Base-by-base conservation (phyloP, 2,888 invertebrate species). In the Pachycephus smyrnensis region DNA sequence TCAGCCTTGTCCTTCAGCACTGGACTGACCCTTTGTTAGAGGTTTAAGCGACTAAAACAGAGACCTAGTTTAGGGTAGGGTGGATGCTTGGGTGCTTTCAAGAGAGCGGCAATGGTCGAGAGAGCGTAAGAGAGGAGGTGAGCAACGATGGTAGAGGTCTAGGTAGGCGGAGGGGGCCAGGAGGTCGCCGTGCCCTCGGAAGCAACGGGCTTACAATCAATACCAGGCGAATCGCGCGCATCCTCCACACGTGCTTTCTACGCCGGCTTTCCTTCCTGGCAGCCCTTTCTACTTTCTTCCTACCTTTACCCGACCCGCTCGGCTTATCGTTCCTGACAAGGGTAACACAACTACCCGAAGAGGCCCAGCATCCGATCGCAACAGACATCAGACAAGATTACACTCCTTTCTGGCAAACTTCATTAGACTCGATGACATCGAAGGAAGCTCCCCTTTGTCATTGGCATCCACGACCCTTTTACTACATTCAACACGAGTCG, bases 171-270 rank as follows among this genome's bases (percentile, higher is more conserved):
- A 6, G 31, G 32, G 71, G 31, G 71, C 6, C 71, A 71, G 71
- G 31, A 71, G 55, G 80, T 79, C 76, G 79, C 79, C 80, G 77
- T 82, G 82, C 80, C 82, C 82, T 79, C 80, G 77, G 82, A 76
- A 81, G 73, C 30, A 80, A 77, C 77, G 55, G 80, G 35, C 77
- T 77, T 79, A 82, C 79, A 82, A 82, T 81, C 81, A 79, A 82
- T 81, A 81, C 73, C 74, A 69, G 15, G 68, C 74, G 81, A 79
- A 80, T 69, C 76, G 82, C 80, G 82, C 79, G 82, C 81, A 82
- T 77, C 79, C 76, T 79, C 76, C 76, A 80, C 82, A 82, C 82
- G 82, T 82, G 82, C 78, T 82, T 79, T 79, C 79, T 69, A 77
- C 75, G 75, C 75, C 77, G 75, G 76, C 35, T 68, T 68, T 71